Conservation (phyloP, 2,888 invertebrate genomes). For the Spilarctia lutea region DNA sequence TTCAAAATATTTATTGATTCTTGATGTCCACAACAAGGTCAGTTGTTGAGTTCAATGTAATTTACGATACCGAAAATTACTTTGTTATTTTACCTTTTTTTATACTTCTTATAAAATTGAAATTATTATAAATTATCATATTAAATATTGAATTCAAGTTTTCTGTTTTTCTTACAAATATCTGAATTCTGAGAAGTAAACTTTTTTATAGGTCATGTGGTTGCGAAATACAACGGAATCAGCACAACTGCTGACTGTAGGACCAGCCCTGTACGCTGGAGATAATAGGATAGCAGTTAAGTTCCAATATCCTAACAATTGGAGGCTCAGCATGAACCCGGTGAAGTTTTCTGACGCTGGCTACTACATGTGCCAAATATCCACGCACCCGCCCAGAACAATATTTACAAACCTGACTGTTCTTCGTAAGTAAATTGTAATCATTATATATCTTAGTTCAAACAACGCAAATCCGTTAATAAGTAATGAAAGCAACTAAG, state of each 20-base stretch:
- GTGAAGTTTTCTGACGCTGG: constrained; percentile 91
- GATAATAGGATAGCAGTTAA: constrained; percentile 88
- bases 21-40: not conserved
- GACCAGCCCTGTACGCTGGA: constrained; percentile 88
- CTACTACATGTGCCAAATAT: constrained; percentile 93
- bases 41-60: not conserved
- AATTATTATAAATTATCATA: not conserved
- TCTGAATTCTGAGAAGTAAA: not conserved
- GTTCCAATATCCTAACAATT: constrained; percentile 91
- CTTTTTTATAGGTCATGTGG: constrained; percentile 88
- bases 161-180: not conserved
- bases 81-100: not conserved
- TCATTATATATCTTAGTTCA: not conserved
- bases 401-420: constrained; percentile 91
- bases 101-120: not conserved
- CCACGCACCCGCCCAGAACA: constrained; percentile 92
- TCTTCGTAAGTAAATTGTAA: constrained; percentile 89
- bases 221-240: constrained; percentile 88
- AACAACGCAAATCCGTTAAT: not conserved
- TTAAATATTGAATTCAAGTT: not conserved
- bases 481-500: too few relatives aligned
- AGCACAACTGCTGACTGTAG: constrained; percentile 89
- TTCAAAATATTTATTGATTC: not conserved
- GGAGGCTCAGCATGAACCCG: constrained; percentile 90
- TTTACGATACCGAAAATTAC: not conserved